Base-by-base conservation (phyloP, 2,888 invertebrate species). In the Hermaeophaga mercurialis region DNA sequence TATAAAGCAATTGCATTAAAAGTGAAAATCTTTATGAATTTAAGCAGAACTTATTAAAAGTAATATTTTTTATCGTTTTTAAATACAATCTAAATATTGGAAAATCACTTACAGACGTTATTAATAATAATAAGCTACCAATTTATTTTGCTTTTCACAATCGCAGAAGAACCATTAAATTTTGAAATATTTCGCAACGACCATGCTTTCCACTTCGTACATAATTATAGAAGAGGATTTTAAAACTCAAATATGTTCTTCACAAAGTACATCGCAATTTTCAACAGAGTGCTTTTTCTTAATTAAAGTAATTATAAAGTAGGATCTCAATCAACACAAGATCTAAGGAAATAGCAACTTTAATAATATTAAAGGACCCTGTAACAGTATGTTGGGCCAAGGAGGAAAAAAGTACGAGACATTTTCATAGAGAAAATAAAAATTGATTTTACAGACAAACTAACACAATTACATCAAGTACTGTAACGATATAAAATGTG, bases 291-390 rank as follows among this genome's bases (percentile, higher is more conserved):
- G 70, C 67, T 71, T 69, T 72, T 70, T 68, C 68, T 68, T 71
- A 71, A 72, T 72, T 72, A 70, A 71, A 72, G 70, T 70, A 72
- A 72, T 71, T 71, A 71, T 66, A 68, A 69, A 67, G 66, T 68
- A 61, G 69, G 62, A 66, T 66, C 66, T 66, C 69, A 66, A 70
- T 71, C 70, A 69, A 70, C 66, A 64, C 46, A 57, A 54, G 60
- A 60, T 60, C 50, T 47, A 41, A 41, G 41, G 45, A 43, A 50
- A 50, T 33, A 26, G 50, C 41, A 26, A 50, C 39, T 50, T 38
- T 50, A 50, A 50, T 39, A 39, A 54, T 55, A 47, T 59, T 56
- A 58, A 53, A 57, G 52, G 52, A 52, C 46, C 45, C 33, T 22
- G 38, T n/a, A 44, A 56, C 26, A 48, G 48, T 39, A 24, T 49